Evolutionary conservation across 1,140 invertebrate species (phyloP), one percentile per base, ranked within the genome.

Genomic region (Drosophila tsacasi): DNA sequence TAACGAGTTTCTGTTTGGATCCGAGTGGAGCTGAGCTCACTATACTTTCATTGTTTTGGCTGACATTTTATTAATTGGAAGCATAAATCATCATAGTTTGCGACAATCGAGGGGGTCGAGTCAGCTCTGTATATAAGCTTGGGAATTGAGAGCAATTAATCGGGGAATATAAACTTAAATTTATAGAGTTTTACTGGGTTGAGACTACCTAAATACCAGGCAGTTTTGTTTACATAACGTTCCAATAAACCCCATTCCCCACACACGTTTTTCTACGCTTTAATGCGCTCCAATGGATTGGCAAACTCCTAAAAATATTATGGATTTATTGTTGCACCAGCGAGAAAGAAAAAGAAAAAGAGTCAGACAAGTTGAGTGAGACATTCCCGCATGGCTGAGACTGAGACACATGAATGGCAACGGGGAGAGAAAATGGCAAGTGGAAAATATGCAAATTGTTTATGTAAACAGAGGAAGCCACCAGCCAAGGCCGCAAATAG

Each of bases 401-500:
- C 47, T n/a, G 47, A 49, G 67, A 67, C 63, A 67, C 63, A 71
- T 49, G 61, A 49, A 64, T 66, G 35, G 61, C n/a, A 42, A 23
- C 15, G 30, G 9, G 50, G n/a, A 37, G 30, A 10, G 52, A 52
- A 62, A 40, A 30, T 52, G 54, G 42, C 52, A 35, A 67, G 67
- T 68, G 47, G 47, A 69, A 78, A 58, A 55, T 44, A 62, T 66
- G 77, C 79, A 83, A 79, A 83, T 83, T 83, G 71, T 84, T 83
- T 83, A 83, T 83, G 81, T 67, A 80, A 83, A 84, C 81, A 79
- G 63, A 55, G 67, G 67, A 69, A 69, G 64, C 63, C 35, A 27
- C 63, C 21, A 68, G 66, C 37, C 81, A 83, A 83, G 81, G 81
- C 81, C 76, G 58, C 62, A 84, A 80, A 47, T 75, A 83, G 81